Percentiles rank a stretch among this genome's conserved stretches.
phyloP scores from a whole-genome alignment of 2,113 vertebrate species.

The Phrynosoma blainvillii region DNA sequence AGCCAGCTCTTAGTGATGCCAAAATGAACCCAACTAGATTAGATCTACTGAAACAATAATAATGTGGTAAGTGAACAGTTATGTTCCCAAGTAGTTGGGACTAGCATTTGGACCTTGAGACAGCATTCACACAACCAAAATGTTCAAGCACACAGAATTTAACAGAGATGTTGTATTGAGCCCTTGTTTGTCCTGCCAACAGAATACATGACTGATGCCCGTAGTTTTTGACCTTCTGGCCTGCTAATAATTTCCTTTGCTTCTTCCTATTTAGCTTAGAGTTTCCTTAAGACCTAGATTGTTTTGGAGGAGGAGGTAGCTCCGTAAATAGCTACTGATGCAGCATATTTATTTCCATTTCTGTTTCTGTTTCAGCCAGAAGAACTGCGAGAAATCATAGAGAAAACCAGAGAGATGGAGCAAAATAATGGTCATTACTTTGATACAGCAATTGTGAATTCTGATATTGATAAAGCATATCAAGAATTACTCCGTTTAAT shows the following conservation, averaged over 20 bases:
- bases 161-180: background rate
- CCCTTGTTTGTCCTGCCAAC: background rate
- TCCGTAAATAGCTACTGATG: background rate
- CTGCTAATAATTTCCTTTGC: background rate
- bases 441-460: constrained; percentile 89
- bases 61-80: no score
- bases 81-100: no score
- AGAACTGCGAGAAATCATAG: constrained; percentile 90
- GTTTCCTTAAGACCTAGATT: background rate
- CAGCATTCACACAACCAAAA: no score
- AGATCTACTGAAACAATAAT: no score
- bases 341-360: background rate
- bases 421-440: constrained; percentile 92
- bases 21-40: no score
- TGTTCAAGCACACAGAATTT: background rate
- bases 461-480: constrained; percentile 88
- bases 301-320: no score
- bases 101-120: no score
- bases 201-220: background rate
- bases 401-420: constrained; percentile 97
- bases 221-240: background rate
- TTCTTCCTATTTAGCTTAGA: background rate
- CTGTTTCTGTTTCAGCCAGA: constrained; percentile 82
- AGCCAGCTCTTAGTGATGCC: no score
- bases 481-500: constrained; percentile 89